Conservation (phyloP, 2,888 invertebrate species). For the Eulithis prunata region DNA sequence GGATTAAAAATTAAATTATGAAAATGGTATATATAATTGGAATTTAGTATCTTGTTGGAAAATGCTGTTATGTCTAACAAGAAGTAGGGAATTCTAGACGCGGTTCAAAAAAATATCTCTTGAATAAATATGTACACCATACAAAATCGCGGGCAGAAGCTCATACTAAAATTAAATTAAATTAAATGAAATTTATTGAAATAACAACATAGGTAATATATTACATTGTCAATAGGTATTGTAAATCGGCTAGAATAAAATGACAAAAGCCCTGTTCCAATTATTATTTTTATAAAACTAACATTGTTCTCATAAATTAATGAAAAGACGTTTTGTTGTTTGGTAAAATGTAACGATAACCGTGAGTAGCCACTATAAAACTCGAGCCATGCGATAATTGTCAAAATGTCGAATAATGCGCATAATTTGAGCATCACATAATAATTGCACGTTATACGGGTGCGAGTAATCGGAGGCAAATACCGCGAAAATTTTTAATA, state of each 20-base stretch:
- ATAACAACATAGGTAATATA: no score
- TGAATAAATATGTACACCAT: no score
- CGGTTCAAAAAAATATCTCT: no score
- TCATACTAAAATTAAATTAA: neutral
- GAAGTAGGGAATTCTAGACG: no score
- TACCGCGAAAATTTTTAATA: conserved; percentile 52
- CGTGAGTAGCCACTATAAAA: conserved; percentile 18
- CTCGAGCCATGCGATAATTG: conserved; percentile 25
- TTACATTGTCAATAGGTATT: no score
- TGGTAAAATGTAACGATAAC: conserved; percentile 4
- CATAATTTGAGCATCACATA: conserved; percentile 39
- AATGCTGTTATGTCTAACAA: no score
- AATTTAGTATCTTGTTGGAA: no score
- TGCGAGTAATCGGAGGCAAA: conserved; percentile 47
- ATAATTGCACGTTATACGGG: conserved; percentile 28
- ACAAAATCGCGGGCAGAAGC: no score
- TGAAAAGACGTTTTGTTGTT: conserved; percentile 3
- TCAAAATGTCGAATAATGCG: conserved; percentile 35
- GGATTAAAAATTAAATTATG: no score
- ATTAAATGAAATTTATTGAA: no score
- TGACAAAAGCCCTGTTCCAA: neutral
- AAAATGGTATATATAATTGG: no score
- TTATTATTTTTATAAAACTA: neutral
- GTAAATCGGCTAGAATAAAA: neutral
- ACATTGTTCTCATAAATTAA: neutral